These are phyloP conservation scores for Arenaria interpres DNA, from an alignment of 2,113 vertebrate genomes.

Conservation along the genomic window DNA sequence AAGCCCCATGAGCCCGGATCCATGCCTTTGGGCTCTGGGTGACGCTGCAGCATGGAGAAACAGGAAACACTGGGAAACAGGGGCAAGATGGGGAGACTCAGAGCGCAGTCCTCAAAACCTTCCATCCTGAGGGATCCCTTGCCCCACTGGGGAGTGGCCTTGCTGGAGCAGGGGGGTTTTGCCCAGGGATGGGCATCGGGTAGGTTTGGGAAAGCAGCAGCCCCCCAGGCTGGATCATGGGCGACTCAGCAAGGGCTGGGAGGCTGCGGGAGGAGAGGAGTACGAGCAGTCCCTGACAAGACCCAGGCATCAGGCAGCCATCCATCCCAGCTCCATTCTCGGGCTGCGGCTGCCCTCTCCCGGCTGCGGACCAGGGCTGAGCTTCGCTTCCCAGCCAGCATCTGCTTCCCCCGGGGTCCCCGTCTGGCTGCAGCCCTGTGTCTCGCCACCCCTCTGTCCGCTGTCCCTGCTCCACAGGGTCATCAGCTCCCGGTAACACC, in stretches of 20 bases:
- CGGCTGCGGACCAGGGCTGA: background rate
- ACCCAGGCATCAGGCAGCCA: rapidly evolving
- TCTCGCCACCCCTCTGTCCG: rapidly evolving
- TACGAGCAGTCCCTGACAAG: rapidly evolving
- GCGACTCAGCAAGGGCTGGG: background rate
- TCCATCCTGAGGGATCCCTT: background rate
- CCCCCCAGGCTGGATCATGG: background rate
- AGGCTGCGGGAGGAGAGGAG: rapidly evolving
- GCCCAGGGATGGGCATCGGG: rapidly evolving
- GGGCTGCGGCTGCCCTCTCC: conserved; percentile 44
- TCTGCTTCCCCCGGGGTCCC: rapidly evolving
- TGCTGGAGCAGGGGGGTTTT: background rate
- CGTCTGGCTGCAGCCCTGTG: rapidly evolving
- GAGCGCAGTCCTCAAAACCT: rapidly evolving
- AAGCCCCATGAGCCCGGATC: background rate
- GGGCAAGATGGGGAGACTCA: rapidly evolving
- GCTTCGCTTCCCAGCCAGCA: rapidly evolving
- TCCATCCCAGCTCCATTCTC: background rate
- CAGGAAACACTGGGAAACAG: background rate
- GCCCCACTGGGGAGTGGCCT: rapidly evolving
- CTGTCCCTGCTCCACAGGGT: background rate
- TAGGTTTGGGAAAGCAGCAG: background rate
- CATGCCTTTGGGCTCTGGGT: background rate
- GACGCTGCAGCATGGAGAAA: background rate
- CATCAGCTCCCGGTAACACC: too few species aligned